A percentile compares a stretch with the other conserved stretches of the same genome.
phyloP scores from a whole-genome alignment of 2,797 vertebrate genomes.

The Micrastur ruficollis region DNA sequence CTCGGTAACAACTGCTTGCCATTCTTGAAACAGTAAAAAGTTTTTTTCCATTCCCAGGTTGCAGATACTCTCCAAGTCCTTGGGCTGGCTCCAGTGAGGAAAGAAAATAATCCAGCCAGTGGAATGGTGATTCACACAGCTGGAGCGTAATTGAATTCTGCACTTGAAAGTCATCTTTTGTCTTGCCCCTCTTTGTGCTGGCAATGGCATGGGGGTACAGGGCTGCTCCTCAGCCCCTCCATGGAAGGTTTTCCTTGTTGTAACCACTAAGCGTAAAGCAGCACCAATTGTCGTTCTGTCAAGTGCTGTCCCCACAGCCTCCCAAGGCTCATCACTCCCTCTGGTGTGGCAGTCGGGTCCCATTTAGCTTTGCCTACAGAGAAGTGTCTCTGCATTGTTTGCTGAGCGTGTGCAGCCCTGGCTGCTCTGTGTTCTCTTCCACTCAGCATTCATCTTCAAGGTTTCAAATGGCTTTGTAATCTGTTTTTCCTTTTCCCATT shows the following conservation, averaged over 20 bases:
- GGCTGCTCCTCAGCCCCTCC: neutral
- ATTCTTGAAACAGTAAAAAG: neutral
- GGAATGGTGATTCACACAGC: neutral
- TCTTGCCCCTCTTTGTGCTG: neutral
- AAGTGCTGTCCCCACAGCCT: neutral
- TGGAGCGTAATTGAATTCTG: conserved; percentile 9
- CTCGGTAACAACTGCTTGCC: neutral
- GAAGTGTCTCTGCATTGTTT: neutral
- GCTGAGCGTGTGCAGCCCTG: fast-evolving
- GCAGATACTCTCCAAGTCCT: neutral
- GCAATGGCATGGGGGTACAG: neutral
- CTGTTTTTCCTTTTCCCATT: neutral
- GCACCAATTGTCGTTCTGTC: neutral
- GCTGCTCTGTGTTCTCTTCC: neutral
- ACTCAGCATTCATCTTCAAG: conserved; percentile 13
- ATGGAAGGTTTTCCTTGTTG: neutral
- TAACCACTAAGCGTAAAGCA: neutral
- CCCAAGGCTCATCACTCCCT: neutral
- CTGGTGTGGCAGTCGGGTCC: neutral
- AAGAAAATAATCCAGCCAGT: neutral
- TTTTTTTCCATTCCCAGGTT: neutral
- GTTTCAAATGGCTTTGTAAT: conserved; percentile 49
- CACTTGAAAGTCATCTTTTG: neutral
- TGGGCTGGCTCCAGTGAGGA: neutral
- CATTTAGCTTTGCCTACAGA: neutral